Evolutionary conservation across 2,888 invertebrate genomes (phyloP).

Genomic region (Drosophila mayaguana): DNA sequence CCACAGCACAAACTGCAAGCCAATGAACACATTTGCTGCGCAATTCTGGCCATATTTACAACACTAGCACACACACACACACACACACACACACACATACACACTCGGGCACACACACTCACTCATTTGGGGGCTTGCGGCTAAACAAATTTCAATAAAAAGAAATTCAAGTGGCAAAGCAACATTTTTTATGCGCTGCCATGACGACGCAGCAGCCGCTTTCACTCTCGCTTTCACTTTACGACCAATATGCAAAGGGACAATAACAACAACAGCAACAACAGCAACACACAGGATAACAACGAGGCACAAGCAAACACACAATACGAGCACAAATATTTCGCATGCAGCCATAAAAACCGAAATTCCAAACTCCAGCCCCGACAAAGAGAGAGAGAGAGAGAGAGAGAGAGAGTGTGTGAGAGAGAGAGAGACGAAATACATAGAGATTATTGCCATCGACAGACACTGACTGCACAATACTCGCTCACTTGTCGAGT

Average conservation of each 20-base stretch:
- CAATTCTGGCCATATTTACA: constrained; percentile 27
- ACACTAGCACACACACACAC: background rate
- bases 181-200: constrained; percentile 61
- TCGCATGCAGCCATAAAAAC: constrained; percentile 55
- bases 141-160: constrained; percentile 79
- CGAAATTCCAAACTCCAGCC: constrained; percentile 47
- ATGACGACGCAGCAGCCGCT: constrained; percentile 59
- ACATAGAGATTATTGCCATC: background rate
- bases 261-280: constrained; percentile 41
- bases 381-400: background rate
- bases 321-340: constrained; percentile 45
- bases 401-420: too few species aligned
- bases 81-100: constrained; percentile 2
- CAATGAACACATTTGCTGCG: constrained; percentile 40
- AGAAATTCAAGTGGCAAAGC: constrained; percentile 70
- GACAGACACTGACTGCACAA: background rate
- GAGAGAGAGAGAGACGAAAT: background rate
- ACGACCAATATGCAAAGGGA: constrained; percentile 76
- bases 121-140: constrained; percentile 35
- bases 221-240: constrained; percentile 68
- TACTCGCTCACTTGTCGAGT: background rate
- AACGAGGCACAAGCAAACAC: constrained; percentile 15
- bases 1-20: constrained; percentile 14
- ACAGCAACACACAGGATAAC: constrained; percentile 16
- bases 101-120: background rate